Base-by-base conservation (phyloP, 2,888 invertebrate species). In the Cynaeus angustus region DNA sequence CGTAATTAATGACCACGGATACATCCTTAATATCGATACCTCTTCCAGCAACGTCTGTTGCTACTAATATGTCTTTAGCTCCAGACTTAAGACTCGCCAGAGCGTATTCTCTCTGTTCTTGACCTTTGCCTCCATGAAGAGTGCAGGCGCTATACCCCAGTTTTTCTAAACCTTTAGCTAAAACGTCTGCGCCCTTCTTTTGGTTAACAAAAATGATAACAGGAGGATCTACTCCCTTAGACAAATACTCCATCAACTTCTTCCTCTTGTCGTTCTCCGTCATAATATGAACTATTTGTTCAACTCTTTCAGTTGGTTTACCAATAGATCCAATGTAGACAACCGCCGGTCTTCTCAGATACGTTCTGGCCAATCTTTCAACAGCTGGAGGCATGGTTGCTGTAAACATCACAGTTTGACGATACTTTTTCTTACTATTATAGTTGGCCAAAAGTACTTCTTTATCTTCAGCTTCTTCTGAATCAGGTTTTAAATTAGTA, bases 21-120 rank as follows among this genome's bases (percentile, higher is more conserved):
- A 99, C 99, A 85, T 99, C 99, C 84, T 99, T 99, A 83, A 99
- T 99, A 83, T 99, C 99, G 77, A 99, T 99, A 95, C 99, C 99
- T 90, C 99, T 94, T 77, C 99, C 99, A 76, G 99, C 99, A 0
- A 99, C 99, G 85, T 99, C 99, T 0, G 99, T 99, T 0, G 99
- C 99, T 41, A 99, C 99, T 77, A 99, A 87, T 81, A 99, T 99
- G 83, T 99, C 98, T 85, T 99, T 99, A 0, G 94, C 90, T 3
- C 99, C 99, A 61, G 93, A 92, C 85, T 99, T 99, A 72, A 99
- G 92, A 84, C 97, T 94, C 4, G 97, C 96, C 83, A 99, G 87
- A 9, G 99, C 99, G 83, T 96, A 99, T 85, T 99, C 99, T 90
- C 99, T 91, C 86, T 98, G 98, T 83, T 99, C 99, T 85, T 99